These are phyloP conservation scores for Alcedo atthis DNA, from an alignment of 2,797 vertebrate species.

Conservation along the genomic window DNA sequence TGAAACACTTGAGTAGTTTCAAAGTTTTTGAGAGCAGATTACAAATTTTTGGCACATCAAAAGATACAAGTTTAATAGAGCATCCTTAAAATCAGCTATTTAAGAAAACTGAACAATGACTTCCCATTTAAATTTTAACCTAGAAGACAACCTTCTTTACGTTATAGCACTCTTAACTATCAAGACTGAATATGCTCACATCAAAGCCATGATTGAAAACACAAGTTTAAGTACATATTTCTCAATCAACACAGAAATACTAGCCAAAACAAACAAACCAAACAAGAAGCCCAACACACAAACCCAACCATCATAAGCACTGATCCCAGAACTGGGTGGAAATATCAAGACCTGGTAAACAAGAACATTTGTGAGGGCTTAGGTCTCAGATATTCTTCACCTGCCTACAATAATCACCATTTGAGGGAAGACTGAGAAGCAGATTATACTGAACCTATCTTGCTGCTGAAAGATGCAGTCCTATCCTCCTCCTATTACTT, in stretches of 20 bases:
- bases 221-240: background rate
- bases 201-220: background rate
- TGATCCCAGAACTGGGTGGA: background rate
- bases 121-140: background rate
- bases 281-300: no score
- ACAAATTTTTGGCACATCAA: background rate
- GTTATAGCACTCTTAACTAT: background rate
- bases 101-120: background rate
- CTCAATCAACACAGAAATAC: background rate
- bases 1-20: background rate
- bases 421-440: background rate
- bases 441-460: background rate
- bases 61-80: background rate
- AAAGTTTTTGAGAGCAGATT: background rate
- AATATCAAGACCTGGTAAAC: background rate
- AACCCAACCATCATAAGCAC: background rate
- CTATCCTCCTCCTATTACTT: background rate
- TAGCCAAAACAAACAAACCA: accelerated
- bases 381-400: background rate
- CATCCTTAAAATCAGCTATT: background rate
- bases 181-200: background rate
- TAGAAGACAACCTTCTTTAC: background rate
- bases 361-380: background rate
- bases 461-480: background rate
- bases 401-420: background rate